Conservation (phyloP, 2,888 invertebrate genomes). For the Sarcophaga carnaria region DNA sequence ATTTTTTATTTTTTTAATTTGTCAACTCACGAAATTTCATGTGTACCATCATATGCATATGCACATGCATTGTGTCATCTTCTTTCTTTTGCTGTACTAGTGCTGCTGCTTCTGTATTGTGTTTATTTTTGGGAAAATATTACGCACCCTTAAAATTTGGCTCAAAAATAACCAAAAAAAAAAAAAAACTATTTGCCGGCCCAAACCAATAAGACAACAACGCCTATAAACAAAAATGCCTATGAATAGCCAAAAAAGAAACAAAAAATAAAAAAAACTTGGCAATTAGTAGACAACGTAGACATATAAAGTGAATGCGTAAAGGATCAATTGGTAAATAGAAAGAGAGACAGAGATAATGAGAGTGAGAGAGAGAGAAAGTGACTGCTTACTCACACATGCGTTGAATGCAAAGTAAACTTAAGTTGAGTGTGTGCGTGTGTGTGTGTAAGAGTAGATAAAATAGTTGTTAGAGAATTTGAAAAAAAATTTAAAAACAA, state of each 20-base stretch:
- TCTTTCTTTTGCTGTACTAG: not conserved
- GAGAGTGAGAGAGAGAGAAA: not conserved
- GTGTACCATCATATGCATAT: constrained; percentile 22
- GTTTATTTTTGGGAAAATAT: constrained; percentile 27
- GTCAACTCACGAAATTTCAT: constrained; percentile 40
- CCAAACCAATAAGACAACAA: constrained; percentile 67
- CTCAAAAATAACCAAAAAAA: constrained; percentile 38
- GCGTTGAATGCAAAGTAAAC: constrained; percentile 7
- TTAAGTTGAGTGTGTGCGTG: not conserved
- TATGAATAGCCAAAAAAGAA: constrained; percentile 59
- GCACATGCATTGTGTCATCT: not conserved
- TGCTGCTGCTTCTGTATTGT: not conserved
- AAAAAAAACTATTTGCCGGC: constrained; percentile 61
- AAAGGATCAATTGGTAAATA: constrained; percentile 53
- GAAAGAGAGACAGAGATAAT: not conserved
- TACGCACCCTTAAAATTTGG: constrained; percentile 65
- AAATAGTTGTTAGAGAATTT: constrained; percentile 32
- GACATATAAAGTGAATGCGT: constrained; percentile 58
- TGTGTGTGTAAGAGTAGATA: not conserved
- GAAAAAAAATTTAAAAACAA: not conserved
- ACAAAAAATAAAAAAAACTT: constrained; percentile 23
- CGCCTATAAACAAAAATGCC: constrained; percentile 60
- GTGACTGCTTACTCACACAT: constrained; percentile 59
- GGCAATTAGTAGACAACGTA: constrained; percentile 56
- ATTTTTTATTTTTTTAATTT: constrained; percentile 33